Evolutionary conservation across 2,797 vertebrate species (phyloP), one percentile per base, ranked within the genome.

Genomic region (Periparus ater): DNA sequence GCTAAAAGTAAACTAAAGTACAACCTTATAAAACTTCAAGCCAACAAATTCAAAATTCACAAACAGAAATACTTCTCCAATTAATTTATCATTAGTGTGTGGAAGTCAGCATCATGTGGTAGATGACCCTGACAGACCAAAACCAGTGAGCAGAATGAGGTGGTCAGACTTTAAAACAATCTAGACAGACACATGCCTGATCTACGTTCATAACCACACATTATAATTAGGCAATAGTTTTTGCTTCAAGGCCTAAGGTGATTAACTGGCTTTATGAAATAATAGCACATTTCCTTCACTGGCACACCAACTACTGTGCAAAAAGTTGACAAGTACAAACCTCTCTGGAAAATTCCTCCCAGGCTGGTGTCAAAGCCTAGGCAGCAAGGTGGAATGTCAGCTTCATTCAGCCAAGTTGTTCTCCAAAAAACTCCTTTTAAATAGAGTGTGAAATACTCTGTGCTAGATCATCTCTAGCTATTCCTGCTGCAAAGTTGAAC

Each of bases 181-280:
- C 13, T 47, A 27, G 30, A 55, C 32, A 71, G 66, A 86, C 71
- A 4, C 10, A 29, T 34, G 21, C 18, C 47, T 45, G 40, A 61
- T 68, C 38, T 78, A 17, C 0, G 0, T 25, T 60, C 82, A 67
- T 65, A 45, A 34, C 62, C 16, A 17, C 40, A 42, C 0, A 0
- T 67, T 71, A 45, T 79, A 92, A 67, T 5, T 53, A 34, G 45
- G 9, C 62, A 42, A 8, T 42, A 58, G 62, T 9, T 89, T 94
- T 83, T 88, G 47, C 70, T 84, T 78, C 54, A 70, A 51, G 51
- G n/a, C 48, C 58, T 62, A 16, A 60, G 40, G 36, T 55, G 71
- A 70, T 87, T 66, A 91, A 26, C 29, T 63, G n/a, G 9, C 29
- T 67, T 74, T 71, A 45, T 93, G 70, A 77, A 91, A 50, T 66